A percentile compares a stretch with the other conserved stretches of the same genome.
These are phyloP conservation scores for Calephelis virginiensis DNA, from an alignment of 1,140 invertebrate genomes.

Conservation along the genomic window DNA sequence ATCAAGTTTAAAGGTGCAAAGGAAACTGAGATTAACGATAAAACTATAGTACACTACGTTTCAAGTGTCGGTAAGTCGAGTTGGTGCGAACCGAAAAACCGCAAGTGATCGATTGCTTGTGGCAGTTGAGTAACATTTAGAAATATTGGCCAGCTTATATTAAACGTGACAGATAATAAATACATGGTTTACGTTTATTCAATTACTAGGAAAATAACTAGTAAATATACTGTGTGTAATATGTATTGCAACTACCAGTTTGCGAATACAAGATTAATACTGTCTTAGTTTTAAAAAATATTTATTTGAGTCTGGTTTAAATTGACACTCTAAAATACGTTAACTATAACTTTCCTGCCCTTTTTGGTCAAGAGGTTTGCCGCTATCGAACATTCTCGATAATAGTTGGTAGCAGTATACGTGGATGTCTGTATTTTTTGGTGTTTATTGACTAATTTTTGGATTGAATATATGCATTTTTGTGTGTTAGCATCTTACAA, in stretches of 20 bases:
- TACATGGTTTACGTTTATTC: constrained; percentile 4
- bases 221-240: background rate
- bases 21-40: background rate
- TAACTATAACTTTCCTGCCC: too few species aligned
- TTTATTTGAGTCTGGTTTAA: too few species aligned
- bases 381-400: too few species aligned
- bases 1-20: background rate
- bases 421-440: too few species aligned
- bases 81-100: constrained; percentile 33
- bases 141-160: constrained; percentile 19
- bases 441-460: too few species aligned
- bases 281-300: too few species aligned
- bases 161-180: background rate
- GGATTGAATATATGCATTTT: too few species aligned
- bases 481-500: too few species aligned
- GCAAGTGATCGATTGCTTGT: constrained; percentile 32
- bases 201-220: constrained; percentile 1
- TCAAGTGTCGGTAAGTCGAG: constrained; percentile 30
- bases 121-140: constrained; percentile 33
- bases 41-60: constrained; percentile 24
- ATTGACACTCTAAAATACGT: too few species aligned
- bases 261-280: too few species aligned
- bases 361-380: too few species aligned
- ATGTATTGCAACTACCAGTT: constrained; percentile 20
- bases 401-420: too few species aligned